Conservation (phyloP, 2,113 vertebrate genomes). For the Carassius gibelio region DNA sequence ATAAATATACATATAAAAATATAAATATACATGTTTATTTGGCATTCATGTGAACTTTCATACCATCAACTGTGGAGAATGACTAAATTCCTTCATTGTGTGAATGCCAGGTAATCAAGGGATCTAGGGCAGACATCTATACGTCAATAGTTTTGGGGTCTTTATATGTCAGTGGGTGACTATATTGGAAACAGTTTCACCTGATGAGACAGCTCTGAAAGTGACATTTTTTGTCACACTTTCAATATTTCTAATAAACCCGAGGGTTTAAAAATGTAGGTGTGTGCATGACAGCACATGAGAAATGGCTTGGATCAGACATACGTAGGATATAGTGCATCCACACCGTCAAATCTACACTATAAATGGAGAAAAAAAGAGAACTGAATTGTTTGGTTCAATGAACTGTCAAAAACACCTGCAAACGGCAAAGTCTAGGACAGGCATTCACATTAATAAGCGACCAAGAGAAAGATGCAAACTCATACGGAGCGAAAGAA, state of each 20-base stretch:
- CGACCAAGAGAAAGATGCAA: neutral
- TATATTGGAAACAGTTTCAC: constrained; percentile 46
- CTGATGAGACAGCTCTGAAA: constrained; percentile 32
- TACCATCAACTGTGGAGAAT: neutral
- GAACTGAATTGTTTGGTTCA: constrained; percentile 53
- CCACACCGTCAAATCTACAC: constrained; percentile 29
- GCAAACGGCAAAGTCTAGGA: constrained; percentile 42
- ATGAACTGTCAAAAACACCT: constrained; percentile 56
- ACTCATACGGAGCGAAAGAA: neutral
- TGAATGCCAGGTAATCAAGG: constrained; percentile 6
- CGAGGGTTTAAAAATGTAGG: constrained; percentile 32
- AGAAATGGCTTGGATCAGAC: neutral
- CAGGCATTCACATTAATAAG: neutral
- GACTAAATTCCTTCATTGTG: neutral
- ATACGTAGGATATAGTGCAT: constrained; percentile 42
- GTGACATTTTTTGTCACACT: constrained; percentile 40
- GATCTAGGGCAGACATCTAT: neutral
- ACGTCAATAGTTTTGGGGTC: neutral
- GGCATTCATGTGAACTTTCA: neutral
- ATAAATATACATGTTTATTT: neutral
- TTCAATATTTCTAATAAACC: constrained; percentile 64
- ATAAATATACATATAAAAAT: neutral
- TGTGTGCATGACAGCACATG: constrained; percentile 24
- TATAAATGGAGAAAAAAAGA: constrained; percentile 46
- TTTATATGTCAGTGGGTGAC: constrained; percentile 40